Conservation (phyloP, 2,113 vertebrate species). For the Laterallus jamaicensis region DNA sequence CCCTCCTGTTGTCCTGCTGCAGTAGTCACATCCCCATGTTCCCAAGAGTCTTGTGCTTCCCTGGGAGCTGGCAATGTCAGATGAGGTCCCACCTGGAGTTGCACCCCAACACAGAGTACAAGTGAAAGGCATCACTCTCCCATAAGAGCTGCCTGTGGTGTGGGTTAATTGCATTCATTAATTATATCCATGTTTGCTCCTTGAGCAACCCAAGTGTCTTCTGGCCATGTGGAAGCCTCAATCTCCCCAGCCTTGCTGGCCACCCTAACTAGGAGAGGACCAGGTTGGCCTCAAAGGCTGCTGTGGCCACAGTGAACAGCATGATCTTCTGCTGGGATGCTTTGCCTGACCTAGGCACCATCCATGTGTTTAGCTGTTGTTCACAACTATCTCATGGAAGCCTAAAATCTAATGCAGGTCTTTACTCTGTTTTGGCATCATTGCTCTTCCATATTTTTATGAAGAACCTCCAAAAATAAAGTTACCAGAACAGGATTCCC, state of each 20-base stretch:
- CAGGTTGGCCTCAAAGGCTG: neutral
- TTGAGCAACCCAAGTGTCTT: neutral
- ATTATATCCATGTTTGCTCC: neutral
- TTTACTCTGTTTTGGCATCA: neutral
- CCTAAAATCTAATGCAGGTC: neutral
- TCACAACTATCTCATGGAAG: neutral
- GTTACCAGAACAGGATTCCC: neutral
- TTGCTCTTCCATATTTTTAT: neutral
- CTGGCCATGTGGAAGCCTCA: fast-evolving
- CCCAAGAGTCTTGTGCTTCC: neutral
- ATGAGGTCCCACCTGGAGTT: neutral
- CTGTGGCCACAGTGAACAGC: neutral
- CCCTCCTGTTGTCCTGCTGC: neutral
- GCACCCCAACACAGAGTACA: neutral
- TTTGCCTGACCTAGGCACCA: neutral
- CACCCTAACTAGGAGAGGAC: neutral
- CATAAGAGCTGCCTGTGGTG: fast-evolving
- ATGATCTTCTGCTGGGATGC: neutral
- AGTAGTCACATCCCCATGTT: fast-evolving
- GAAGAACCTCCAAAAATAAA: neutral
- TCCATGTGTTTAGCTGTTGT: neutral
- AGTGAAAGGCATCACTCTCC: neutral
- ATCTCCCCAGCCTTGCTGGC: neutral
- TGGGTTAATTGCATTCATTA: neutral
- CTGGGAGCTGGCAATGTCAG: neutral